phyloP scores from a whole-genome alignment of 2,888 invertebrate species.

The Sphecodes monilicornis region DNA sequence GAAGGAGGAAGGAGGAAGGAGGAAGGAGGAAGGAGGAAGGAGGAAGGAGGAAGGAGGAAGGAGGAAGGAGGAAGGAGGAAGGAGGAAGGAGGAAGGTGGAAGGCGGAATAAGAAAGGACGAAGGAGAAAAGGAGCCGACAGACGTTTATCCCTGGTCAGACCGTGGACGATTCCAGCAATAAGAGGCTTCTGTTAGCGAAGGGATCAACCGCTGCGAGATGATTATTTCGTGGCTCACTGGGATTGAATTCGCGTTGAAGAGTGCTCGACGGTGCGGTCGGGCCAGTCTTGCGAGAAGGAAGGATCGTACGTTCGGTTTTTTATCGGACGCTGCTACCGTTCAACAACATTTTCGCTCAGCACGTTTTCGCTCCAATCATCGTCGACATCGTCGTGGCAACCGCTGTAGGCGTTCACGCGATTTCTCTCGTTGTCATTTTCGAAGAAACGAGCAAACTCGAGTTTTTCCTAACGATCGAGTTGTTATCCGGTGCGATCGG shows the following conservation, averaged over 20 bases:
- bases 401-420: constrained; percentile 6
- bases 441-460: neutral
- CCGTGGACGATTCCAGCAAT: constrained; percentile 74
- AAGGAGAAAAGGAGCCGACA: constrained; percentile 58
- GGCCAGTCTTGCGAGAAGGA: constrained; percentile 75
- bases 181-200: constrained; percentile 80
- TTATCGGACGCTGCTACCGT: constrained; percentile 71
- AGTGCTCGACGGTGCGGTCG: constrained; percentile 80
- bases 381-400: constrained; percentile 50
- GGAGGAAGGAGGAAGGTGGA: constrained; percentile 15
- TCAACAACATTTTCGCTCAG: constrained; percentile 45
- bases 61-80: neutral
- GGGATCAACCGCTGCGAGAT: constrained; percentile 78
- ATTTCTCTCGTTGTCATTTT: neutral
- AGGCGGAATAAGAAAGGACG: constrained; percentile 31
- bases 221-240: constrained; percentile 82
- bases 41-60: neutral
- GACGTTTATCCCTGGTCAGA: constrained; percentile 63
- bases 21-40: neutral
- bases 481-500: neutral
- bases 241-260: constrained; percentile 83
- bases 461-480: neutral
- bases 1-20: neutral
- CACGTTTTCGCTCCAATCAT: constrained; percentile 36
- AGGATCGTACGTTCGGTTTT: constrained; percentile 76